These are phyloP conservation scores for Theonella swinhoei DNA, from an alignment of 37 sponge, comb jelly and placozoan species.

Conservation along the genomic window DNA sequence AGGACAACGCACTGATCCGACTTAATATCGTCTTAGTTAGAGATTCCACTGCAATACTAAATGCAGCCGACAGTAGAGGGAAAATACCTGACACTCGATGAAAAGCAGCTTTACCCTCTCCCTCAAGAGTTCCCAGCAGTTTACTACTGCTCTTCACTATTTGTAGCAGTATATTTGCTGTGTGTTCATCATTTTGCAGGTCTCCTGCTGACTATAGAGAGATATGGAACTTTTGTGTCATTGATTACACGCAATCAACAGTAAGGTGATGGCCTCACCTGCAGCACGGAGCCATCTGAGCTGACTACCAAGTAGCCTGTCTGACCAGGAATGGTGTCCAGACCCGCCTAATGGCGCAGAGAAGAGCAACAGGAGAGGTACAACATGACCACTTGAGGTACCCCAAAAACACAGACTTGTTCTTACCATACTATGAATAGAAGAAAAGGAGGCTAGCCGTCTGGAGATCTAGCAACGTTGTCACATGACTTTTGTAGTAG, in stretches of 20 bases:
- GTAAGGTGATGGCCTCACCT: too few relatives aligned
- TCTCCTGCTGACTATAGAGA: slow-evolving; percentile 67
- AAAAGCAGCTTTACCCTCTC: slow-evolving; percentile 56
- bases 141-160: slow-evolving; percentile 59
- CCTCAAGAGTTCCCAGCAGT: slow-evolving; percentile 52
- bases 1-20: too few relatives aligned
- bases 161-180: slow-evolving; percentile 58
- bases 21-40: too few relatives aligned
- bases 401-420: too few relatives aligned
- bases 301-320: slow-evolving; percentile 59
- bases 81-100: slow-evolving; percentile 69
- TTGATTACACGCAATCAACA: too few relatives aligned
- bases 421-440: too few relatives aligned
- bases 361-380: not conserved
- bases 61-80: too few relatives aligned
- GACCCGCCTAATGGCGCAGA: slow-evolving; percentile 26
- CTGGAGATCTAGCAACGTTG: too few relatives aligned
- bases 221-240: not conserved
- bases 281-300: slow-evolving; percentile 62
- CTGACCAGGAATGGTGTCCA: slow-evolving; percentile 82
- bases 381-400: not conserved
- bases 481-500: too few relatives aligned
- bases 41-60: too few relatives aligned
- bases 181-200: slow-evolving; percentile 76
- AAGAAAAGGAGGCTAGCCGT: too few relatives aligned